phyloP scores from a whole-genome alignment of 2,888 invertebrate genomes.

The Dynastes hyllus region DNA sequence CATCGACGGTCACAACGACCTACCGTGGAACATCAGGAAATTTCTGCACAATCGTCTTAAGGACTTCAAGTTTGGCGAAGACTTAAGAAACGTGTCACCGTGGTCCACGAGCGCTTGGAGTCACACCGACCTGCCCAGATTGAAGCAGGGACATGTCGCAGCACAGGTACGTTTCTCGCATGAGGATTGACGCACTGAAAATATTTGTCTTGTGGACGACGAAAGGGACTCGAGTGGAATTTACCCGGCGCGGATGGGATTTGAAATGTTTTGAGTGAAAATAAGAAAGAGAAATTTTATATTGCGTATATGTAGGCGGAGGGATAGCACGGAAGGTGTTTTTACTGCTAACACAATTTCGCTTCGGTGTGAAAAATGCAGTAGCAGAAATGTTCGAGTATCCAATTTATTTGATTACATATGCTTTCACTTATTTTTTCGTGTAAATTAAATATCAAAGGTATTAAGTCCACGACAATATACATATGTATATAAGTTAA shows the following conservation, averaged over 20 bases:
- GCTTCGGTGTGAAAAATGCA: slow-evolving; percentile 16
- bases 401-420: slow-evolving; percentile 18
- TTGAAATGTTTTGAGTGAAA: slow-evolving; percentile 47
- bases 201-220: slow-evolving; percentile 46
- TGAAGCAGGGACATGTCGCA: slow-evolving; percentile 83
- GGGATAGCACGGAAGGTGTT: slow-evolving; percentile 15
- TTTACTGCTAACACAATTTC: slow-evolving; percentile 42
- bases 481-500: too few relatives aligned
- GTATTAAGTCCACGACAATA: too few relatives aligned
- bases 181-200: slow-evolving; percentile 40
- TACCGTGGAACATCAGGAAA: slow-evolving; percentile 93
- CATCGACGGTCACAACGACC: slow-evolving; percentile 91
- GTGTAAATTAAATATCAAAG: not conserved
- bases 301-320: slow-evolving; percentile 19
- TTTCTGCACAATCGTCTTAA: slow-evolving; percentile 91
- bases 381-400: not conserved
- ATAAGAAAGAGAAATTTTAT: slow-evolving; percentile 44
- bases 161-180: slow-evolving; percentile 78
- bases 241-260: slow-evolving; percentile 44
- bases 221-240: slow-evolving; percentile 41
- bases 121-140: slow-evolving; percentile 84
- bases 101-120: slow-evolving; percentile 85
- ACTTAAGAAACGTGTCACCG: slow-evolving; percentile 79
- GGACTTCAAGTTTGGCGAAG: slow-evolving; percentile 84
- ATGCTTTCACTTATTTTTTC: not conserved